Percentiles rank a stretch among this genome's conserved stretches.
phyloP scores from a whole-genome alignment of 30 jellyfish, hydroid and myxozoan genomes.

The Nemopilema nomurai region DNA sequence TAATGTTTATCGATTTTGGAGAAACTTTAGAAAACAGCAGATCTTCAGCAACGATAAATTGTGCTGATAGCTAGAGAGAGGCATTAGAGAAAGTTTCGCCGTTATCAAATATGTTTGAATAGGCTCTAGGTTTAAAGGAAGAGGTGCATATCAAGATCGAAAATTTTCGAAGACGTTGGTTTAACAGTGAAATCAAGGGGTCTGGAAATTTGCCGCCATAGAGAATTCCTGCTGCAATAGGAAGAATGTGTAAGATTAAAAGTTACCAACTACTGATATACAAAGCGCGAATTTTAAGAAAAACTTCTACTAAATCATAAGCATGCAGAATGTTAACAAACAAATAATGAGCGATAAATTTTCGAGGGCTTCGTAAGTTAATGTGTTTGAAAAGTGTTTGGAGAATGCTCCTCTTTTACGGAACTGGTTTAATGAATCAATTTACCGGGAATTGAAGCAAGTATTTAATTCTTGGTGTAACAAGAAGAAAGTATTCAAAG shows the following conservation, averaged over 20 bases:
- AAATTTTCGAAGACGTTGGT: not conserved
- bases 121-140: not conserved
- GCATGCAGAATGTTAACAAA: too few relatives aligned
- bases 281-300: too few relatives aligned
- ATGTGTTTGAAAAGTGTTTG: not conserved
- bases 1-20: not conserved
- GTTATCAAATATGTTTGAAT: not conserved
- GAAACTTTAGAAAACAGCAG: not conserved
- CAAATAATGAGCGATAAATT: too few relatives aligned
- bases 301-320: too few relatives aligned
- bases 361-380: not conserved
- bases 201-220: too few relatives aligned
- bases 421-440: too few relatives aligned
- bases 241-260: too few relatives aligned
- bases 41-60: not conserved
- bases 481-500: too few relatives aligned
- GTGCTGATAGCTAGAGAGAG: not conserved
- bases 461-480: too few relatives aligned
- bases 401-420: not conserved
- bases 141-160: not conserved
- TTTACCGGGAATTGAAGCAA: too few relatives aligned
- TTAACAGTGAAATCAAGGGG: not conserved
- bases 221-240: too few relatives aligned
- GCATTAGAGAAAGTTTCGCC: not conserved
- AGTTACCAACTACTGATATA: too few relatives aligned